phyloP scores from a whole-genome alignment of 2,888 invertebrate species.

The Leistus spinibarbis region DNA sequence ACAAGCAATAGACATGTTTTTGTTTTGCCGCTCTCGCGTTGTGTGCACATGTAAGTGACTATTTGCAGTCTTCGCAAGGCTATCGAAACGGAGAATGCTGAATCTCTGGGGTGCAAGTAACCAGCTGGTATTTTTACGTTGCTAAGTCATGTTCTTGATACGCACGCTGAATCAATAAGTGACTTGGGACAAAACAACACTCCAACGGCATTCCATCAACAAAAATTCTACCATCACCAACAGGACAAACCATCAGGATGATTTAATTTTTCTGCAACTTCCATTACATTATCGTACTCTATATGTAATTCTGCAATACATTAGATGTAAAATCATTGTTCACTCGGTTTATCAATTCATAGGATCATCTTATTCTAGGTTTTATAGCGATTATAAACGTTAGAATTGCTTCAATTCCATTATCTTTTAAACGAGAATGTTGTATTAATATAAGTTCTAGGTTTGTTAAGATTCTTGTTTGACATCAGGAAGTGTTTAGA shows the following conservation, averaged over 20 bases:
- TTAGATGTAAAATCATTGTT: too few species aligned
- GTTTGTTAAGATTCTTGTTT: background rate
- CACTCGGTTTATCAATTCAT: too few species aligned
- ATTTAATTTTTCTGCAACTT: too few species aligned
- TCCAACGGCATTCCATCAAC: constrained; percentile 6
- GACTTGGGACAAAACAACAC: background rate
- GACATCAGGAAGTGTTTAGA: background rate
- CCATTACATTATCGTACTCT: too few species aligned
- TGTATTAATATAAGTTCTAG: background rate
- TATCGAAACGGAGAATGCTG: constrained; percentile 7
- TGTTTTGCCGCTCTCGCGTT: background rate
- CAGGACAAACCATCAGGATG: background rate
- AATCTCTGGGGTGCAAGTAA: constrained; percentile 26
- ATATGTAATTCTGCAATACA: too few species aligned
- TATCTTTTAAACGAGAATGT: too few species aligned
- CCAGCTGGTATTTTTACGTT: constrained; percentile 8
- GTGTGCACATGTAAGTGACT: constrained; percentile 8
- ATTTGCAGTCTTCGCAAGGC: constrained; percentile 31
- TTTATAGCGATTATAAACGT: background rate
- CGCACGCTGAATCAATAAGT: constrained; percentile 27
- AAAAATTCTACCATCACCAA: background rate
- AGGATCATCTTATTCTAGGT: background rate
- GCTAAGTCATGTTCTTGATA: constrained; percentile 10
- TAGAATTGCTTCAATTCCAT: background rate
- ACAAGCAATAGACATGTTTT: background rate